Base-by-base conservation (phyloP, 92 coral and sea anemone species). In the Phenganax stokvisi region DNA sequence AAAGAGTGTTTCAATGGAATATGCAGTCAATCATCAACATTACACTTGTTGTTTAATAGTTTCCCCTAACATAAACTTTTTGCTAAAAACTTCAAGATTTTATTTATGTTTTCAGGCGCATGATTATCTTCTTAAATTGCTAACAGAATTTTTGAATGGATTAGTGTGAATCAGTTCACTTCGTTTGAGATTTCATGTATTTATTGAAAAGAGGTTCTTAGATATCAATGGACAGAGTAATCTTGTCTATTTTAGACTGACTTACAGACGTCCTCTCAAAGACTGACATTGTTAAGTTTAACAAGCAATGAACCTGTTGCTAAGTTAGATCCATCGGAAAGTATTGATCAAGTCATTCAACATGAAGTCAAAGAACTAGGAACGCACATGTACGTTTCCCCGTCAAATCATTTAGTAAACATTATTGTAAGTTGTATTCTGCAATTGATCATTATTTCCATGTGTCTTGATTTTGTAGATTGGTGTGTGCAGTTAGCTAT, bases 281-380 rank as follows among this genome's bases (percentile, higher is more conserved):
- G 98, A 66, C 76, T 94, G 12, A 88, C 96, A 27, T 85, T 94
- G 30, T 29, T 47, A 54, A 92, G 97, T 67, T 96, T 92, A 29
- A 88, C 96, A 62, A 91, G 96, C 54, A 94, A 94, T 88, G 92
- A 92, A 93, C 98, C 98, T 71, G 98, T 94, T 53, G 79, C 88
- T 17, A 94, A 92, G 72, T 90, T 94, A 54, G 98, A 94, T 51
- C 97, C 97, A 2, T 90, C 90, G 62, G 91, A 94, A 87, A 94
- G 98, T 76, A 91, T 89, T 90, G 98, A 94, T 80, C 98, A 94
- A 81, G 98, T 94, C 54, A 94, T 94, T 60, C 97, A 90, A 37
- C 98, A 94, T 80, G 98, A 94, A 81, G 98, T 94, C 44, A 94
- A 94, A 80, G 98, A 94, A 74, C 90, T 94, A 3, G 98, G 98